These are phyloP conservation scores for Ylistrum balloti DNA, from an alignment of 1,140 invertebrate genomes.

Conservation along the genomic window DNA sequence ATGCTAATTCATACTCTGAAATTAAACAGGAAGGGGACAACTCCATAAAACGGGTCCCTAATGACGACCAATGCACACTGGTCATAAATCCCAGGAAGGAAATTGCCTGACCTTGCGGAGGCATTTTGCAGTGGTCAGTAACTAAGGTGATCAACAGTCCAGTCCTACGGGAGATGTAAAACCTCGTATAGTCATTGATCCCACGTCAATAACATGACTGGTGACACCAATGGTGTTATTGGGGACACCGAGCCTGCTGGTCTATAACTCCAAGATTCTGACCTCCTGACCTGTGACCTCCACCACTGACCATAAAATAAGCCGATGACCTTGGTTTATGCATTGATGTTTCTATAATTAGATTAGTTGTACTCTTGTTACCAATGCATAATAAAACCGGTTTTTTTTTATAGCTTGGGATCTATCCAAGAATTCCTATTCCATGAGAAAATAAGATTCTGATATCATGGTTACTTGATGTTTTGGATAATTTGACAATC, in stretches of 20 bases:
- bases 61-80: neutral
- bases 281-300: neutral
- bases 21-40: constrained; percentile 38
- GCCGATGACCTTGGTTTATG: neutral
- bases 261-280: neutral
- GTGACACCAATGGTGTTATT: constrained; percentile 11
- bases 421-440: neutral
- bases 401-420: neutral
- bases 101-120: constrained; percentile 6
- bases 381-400: neutral
- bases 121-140: neutral
- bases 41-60: constrained; percentile 25
- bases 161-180: constrained; percentile 5
- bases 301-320: neutral
- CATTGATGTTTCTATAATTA: constrained; percentile 36
- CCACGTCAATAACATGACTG: neutral
- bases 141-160: neutral
- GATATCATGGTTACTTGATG: neutral
- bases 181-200: neutral
- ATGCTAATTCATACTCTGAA: constrained; percentile 19
- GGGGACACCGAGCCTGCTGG: neutral
- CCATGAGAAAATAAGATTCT: neutral
- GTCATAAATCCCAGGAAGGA: constrained; percentile 20
- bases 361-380: neutral
- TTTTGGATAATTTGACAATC: constrained; percentile 9